These are phyloP conservation scores for Diplodus sargus DNA, from an alignment of 2,797 vertebrate genomes.

Conservation along the genomic window DNA sequence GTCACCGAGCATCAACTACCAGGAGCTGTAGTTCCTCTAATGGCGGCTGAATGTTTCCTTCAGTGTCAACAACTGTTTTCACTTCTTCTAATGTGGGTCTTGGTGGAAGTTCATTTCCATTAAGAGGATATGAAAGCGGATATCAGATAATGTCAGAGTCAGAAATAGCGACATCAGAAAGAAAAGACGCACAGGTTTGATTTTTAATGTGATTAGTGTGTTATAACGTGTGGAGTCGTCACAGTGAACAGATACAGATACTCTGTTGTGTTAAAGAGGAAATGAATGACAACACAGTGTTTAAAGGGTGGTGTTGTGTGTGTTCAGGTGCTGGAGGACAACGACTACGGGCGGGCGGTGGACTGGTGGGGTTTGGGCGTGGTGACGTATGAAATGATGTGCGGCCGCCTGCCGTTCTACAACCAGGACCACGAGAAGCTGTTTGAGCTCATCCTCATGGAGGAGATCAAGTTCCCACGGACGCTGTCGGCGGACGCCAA, in stretches of 20 bases:
- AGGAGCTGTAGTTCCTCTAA: slow-evolving; percentile 26
- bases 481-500: slow-evolving; percentile 97
- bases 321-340: slow-evolving; percentile 93
- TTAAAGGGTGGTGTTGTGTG: neutral
- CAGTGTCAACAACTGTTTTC: slow-evolving; percentile 31
- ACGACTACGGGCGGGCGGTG: slow-evolving; percentile 96
- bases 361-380: slow-evolving; percentile 99
- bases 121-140: slow-evolving; percentile 51
- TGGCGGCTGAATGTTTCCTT: neutral
- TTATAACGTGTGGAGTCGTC: no score
- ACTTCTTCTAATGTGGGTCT: slow-evolving; percentile 39
- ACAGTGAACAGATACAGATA: neutral
- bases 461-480: slow-evolving; percentile 97
- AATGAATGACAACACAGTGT: neutral
- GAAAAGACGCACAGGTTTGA: no score
- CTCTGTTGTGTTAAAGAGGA: neutral
- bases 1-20: neutral
- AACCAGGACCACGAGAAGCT: slow-evolving; percentile 99
- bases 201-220: no score
- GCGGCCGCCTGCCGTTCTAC: slow-evolving; percentile 96
- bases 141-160: slow-evolving; percentile 11
- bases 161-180: neutral
- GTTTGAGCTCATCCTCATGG: slow-evolving; percentile 97
- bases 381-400: slow-evolving; percentile 99
- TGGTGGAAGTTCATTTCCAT: slow-evolving; percentile 7